Conservation (phyloP, 2,113 vertebrate genomes). For the Aleadryas rufinucha region DNA sequence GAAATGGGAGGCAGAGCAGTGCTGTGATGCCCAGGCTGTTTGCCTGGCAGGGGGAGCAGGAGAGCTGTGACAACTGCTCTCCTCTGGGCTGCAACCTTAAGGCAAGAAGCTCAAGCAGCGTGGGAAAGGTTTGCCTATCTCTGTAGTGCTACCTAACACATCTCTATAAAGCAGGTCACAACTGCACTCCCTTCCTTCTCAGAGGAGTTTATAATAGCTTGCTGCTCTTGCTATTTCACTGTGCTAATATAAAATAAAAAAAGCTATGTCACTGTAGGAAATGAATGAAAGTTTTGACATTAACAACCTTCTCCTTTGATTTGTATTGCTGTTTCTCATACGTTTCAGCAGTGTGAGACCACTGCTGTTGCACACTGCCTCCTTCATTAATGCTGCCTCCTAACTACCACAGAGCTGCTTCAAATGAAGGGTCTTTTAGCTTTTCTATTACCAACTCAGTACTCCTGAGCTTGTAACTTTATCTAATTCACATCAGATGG, state of each 20-base stretch:
- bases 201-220: conserved; percentile 1
- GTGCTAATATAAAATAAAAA: conserved; percentile 7
- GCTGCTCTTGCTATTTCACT: neutral
- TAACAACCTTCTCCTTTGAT: conserved; percentile 4
- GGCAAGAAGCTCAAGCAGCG: neutral
- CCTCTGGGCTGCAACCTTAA: neutral
- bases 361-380: neutral
- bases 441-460: neutral
- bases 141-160: neutral
- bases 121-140: neutral
- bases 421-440: conserved; percentile 14
- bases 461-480: conserved; percentile 5
- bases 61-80: neutral
- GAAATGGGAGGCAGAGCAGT: neutral
- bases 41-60: conserved; percentile 24
- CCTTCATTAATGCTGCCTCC: conserved; percentile 9
- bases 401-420: conserved; percentile 25
- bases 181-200: neutral
- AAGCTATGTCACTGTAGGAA: neutral
- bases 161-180: neutral
- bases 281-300: conserved; percentile 36
- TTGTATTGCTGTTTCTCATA: conserved; percentile 5
- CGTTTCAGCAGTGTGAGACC: neutral
- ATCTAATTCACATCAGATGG: neutral
- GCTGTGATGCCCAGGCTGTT: neutral